Base-by-base conservation (phyloP, 2,797 vertebrate species). In the Eremophila alpestris region DNA sequence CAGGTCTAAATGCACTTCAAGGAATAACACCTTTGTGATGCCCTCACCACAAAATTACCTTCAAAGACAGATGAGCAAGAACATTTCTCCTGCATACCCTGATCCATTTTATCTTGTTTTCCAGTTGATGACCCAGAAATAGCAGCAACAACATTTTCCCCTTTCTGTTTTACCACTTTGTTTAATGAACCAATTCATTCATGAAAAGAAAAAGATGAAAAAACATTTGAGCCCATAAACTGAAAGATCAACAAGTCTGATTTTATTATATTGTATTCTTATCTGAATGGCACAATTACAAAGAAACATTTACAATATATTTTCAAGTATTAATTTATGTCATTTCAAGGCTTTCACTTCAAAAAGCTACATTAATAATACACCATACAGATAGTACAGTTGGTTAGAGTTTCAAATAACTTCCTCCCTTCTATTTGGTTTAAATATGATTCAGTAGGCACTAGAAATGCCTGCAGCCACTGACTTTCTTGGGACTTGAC, bases 261-360 rank as follows among this genome's bases (percentile, higher is more conserved):
- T 97, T 98, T 98, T 98, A 98, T 98, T 98, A 96, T 95, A 97
- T 54, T 69, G 56, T 97, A 95, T 96, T 97, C 96, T 98, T 80
- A 83, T 97, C 97, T 96, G 97, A 96, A 97, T 97, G 97, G 97
- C 97, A 98, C 97, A 96, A 97, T 97, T 98, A 98, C 97, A 98
- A 97, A 97, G 97, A 97, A 97, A 97, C 97, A 97, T 97, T 97
- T 97, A 98, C 97, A 98, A 96, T 96, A 74, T 95, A 97, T 96
- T 97, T 98, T 98, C 97, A 98, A 98, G 97, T 98, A 98, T 97
- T 95, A 96, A 95, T 36, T 96, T 98, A 97, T 96, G 88, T 97
- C 97, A 97, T 97, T 97, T 98, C 98, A 98, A 98, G 97, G 97
- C 96, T 98, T 98, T 95, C 97, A 96, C 96, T 98, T 98, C 97